phyloP scores from a whole-genome alignment of 1,140 invertebrate species.

The Anthonomus grandis region DNA sequence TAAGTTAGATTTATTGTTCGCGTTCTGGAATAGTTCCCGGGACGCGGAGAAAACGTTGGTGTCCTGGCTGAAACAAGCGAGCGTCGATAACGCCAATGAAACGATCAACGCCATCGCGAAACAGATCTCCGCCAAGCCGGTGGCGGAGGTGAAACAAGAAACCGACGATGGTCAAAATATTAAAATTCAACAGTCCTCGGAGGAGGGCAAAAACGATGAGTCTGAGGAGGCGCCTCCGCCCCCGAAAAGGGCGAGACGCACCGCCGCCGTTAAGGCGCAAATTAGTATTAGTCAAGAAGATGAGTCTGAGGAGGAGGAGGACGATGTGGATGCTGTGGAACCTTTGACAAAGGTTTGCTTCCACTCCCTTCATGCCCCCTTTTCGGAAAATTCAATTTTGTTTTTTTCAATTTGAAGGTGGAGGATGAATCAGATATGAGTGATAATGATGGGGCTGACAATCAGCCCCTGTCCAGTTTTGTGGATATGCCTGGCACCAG shows the following conservation, averaged over 20 bases:
- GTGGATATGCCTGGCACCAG: slow-evolving; percentile 52
- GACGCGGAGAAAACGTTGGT: slow-evolving; percentile 58
- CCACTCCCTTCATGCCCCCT: neutral
- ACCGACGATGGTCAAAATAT: slow-evolving; percentile 14
- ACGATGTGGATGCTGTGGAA: slow-evolving; percentile 26
- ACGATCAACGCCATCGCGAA: slow-evolving; percentile 25
- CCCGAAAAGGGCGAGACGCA: slow-evolving; percentile 35
- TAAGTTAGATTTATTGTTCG: slow-evolving; percentile 59
- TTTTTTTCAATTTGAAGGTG: slow-evolving; percentile 36
- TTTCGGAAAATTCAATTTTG: neutral
- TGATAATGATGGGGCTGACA: slow-evolving; percentile 34
- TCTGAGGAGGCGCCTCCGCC: slow-evolving; percentile 36
- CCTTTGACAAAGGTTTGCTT: slow-evolving; percentile 29
- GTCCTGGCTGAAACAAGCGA: slow-evolving; percentile 53
- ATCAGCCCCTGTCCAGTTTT: slow-evolving; percentile 52
- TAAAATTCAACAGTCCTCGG: slow-evolving; percentile 1
- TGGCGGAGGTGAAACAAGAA: slow-evolving; percentile 39
- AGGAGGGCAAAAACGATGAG: slow-evolving; percentile 28
- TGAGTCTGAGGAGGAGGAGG: slow-evolving; percentile 33
- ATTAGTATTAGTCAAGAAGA: slow-evolving; percentile 29
- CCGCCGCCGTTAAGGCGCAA: slow-evolving; percentile 36
- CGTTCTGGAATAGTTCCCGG: slow-evolving; percentile 58
- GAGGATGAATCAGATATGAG: slow-evolving; percentile 40
- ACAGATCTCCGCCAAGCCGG: slow-evolving; percentile 28
- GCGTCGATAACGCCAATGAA: slow-evolving; percentile 43